Percentiles rank a stretch among this genome's conserved stretches.
phyloP scores from a whole-genome alignment of 2,797 vertebrate species.

The Nothura maculosa region DNA sequence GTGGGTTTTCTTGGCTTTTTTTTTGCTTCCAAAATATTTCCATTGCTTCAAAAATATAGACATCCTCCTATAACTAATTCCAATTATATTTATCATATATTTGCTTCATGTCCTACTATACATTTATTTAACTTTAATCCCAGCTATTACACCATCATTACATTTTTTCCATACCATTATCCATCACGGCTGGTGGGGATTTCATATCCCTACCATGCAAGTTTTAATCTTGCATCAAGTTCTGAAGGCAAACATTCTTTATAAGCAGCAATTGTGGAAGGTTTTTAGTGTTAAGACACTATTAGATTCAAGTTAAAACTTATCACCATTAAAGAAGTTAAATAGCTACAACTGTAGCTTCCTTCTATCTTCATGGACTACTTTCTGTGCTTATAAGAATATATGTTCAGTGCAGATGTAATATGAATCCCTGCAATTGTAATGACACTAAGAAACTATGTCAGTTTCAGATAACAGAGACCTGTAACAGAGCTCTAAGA shows the following conservation, averaged over 20 bases:
- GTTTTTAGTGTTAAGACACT: not conserved
- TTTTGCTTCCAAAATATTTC: not conserved
- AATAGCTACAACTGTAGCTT: not conserved
- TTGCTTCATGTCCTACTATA: not conserved
- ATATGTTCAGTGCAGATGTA: not conserved
- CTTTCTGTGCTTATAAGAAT: not conserved
- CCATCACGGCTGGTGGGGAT: not conserved
- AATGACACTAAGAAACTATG: not conserved
- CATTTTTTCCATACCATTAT: not conserved
- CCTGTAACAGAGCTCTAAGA: not conserved
- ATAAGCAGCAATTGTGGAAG: not conserved
- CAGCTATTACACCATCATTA: too few species aligned
- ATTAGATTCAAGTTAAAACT: not conserved
- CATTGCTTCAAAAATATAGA: not conserved
- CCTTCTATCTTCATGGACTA: not conserved
- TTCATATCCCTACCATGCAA: too few species aligned
- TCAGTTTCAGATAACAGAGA: not conserved
- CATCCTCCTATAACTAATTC: not conserved
- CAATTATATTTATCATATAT: not conserved
- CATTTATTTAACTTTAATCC: not conserved
- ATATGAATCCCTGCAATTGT: not conserved
- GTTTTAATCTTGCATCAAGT: not conserved
- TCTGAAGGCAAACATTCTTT: not conserved
- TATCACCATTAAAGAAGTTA: not conserved
- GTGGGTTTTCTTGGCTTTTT: too few species aligned